Evolutionary conservation across 2,797 vertebrate genomes (phyloP), one percentile per base, ranked within the genome.

Genomic region (Acipenser ruthenus): DNA sequence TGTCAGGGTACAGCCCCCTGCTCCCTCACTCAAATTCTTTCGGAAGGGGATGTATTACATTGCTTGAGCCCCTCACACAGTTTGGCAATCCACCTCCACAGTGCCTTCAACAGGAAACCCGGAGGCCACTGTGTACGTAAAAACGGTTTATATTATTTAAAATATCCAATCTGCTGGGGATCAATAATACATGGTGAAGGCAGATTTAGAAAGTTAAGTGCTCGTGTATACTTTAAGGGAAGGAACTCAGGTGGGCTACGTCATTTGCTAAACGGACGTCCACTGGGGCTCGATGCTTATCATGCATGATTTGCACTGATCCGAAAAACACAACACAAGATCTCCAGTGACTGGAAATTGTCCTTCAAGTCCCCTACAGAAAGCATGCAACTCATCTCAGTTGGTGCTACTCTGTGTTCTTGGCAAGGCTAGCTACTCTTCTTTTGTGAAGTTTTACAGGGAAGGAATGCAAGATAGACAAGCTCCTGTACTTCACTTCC

Each of bases 181-280:
- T 82, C 71, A 73, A 74, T 77, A 73, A 79, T 73, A 74, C 56
- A 80, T 74, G 61, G 23, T 37, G 55, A 49, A 15, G 65, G 62
- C 11, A 65, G 69, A 66, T 64, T 52, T 37, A 64, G 59, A 67
- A 68, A 69, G 71, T 75, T 71, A 73, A 76, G 73, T 64, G 63
- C 71, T 73, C 68, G 70, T 78, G 64, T 71, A 73, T 77, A 65
- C 65, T 78, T 73, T 60, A 75, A 65, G 67, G 69, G 62, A 65
- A 67, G 53, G 67, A 62, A 53, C 49, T 64, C 63, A 52, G 48
- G 15, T 5, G 59, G 65, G 64, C 62, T 60, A 70, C 60, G 65
- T 71, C 62, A 13, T 67, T 49, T 70, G 59, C 60, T 72, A 74
- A 78, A 77, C 63, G 58, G 58, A 10, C 1, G 47, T 53, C 70